Evolutionary conservation across 2,113 vertebrate genomes (phyloP), one percentile per base, ranked within the genome.

Genomic region (Lepidothrix coronata): DNA sequence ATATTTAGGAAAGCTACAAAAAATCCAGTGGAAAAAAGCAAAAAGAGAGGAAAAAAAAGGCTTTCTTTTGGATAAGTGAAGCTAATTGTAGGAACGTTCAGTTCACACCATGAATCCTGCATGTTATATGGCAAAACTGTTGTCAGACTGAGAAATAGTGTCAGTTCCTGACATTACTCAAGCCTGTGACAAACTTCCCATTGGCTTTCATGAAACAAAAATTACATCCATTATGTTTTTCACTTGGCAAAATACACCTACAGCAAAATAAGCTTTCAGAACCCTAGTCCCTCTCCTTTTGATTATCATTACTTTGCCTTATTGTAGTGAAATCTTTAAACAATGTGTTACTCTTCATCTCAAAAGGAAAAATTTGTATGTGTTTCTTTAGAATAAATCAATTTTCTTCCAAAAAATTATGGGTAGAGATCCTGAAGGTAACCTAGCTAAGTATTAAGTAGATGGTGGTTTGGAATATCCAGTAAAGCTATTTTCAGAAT

Each of bases 301-400:
- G n/a, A 44, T 91, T 68, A 25, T 77, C 27, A 74, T 86, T 89
- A 58, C 25, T 81, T 80, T 87, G 37, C 48, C 85, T 80, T 65
- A 72, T 14, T 91, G 66, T 76, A 91, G 62, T 7, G 14, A 96
- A 91, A 91, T 89, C 92, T 96, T 88, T 95, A 76, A 89, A 89
- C 44, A 93, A 71, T 82, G 46, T 88, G 31, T 94, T 94, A 54
- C 2, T 6, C 52, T 94, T 88, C 33, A 41, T 78, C n/a, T 76
- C 30, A 43, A 87, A 93, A 92, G 89, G 83, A 95, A 93, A 58
- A 96, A 33, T 28, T 71, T 82, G 14, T 62, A 95, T 66, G 24
- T 67, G 51, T 95, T 96, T 96, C 72, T 93, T 96, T 84, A 94
- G 62, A 96, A 86, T 95, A 91, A 97, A 95, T 95, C n/a, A 58